These are phyloP conservation scores for Hemaris fuciformis DNA, from an alignment of 2,888 invertebrate species.

Conservation along the genomic window DNA sequence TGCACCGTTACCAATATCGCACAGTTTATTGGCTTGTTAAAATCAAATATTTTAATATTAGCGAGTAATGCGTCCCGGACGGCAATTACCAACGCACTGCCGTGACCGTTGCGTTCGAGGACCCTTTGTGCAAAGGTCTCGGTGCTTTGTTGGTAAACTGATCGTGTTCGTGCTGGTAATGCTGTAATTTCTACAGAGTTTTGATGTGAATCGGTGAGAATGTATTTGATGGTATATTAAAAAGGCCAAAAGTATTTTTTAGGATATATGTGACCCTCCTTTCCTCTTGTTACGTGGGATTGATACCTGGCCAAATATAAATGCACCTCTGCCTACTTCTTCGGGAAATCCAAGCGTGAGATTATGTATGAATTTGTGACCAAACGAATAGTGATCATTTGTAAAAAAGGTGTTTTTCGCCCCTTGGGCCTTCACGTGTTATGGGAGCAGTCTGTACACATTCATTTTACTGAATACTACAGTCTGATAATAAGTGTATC, in stretches of 20 bases:
- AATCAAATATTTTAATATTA: slow-evolving; percentile 5
- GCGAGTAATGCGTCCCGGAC: not conserved
- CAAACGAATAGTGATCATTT: too few species aligned
- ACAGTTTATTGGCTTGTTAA: slow-evolving; percentile 13
- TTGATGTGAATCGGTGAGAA: not conserved
- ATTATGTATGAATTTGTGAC: too few species aligned
- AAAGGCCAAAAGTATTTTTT: not conserved
- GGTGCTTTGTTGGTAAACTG: not conserved
- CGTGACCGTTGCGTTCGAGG: slow-evolving; percentile 12
- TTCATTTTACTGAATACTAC: too few species aligned
- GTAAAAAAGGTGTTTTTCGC: too few species aligned
- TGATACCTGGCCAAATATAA: too few species aligned
- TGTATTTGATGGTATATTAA: not conserved
- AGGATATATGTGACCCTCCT: not conserved
- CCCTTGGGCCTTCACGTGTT: too few species aligned
- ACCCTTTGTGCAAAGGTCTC: slow-evolving; percentile 11
- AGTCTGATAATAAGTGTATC: too few species aligned
- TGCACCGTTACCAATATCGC: slow-evolving; percentile 39
- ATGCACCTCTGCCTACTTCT: too few species aligned
- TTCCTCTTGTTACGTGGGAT: too few species aligned
- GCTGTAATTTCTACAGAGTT: not conserved
- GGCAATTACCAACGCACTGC: slow-evolving; percentile 11
- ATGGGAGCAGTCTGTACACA: too few species aligned
- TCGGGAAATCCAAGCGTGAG: too few species aligned
- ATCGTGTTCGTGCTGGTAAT: not conserved